Evolutionary conservation across 2,797 vertebrate species (phyloP).

Genomic region (Ibycter americanus): DNA sequence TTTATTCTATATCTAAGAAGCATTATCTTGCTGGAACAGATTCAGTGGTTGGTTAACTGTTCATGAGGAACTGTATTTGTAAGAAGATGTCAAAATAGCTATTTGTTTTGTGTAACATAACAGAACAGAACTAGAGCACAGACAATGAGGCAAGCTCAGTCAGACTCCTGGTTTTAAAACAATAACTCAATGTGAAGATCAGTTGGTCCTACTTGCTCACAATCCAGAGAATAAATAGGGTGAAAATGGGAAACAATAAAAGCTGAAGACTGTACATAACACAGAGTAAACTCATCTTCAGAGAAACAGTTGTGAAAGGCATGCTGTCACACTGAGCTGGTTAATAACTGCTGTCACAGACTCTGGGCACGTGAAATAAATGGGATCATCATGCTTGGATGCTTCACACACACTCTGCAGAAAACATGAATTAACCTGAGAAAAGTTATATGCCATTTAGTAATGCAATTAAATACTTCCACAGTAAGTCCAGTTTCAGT

Average conservation of each 20-base stretch:
- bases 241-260: not conserved
- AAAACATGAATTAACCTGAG: not conserved
- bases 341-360: not conserved
- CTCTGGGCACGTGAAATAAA: not conserved
- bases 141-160: not conserved
- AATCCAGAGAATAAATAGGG: not conserved
- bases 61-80: not conserved
- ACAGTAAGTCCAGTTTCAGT: not conserved
- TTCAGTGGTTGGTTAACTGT: not conserved
- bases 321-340: not conserved
- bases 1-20: not conserved
- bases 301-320: not conserved
- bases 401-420: not conserved
- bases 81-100: not conserved
- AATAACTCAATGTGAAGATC: not conserved
- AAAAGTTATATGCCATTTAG: not conserved
- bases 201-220: not conserved
- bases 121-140: not conserved
- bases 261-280: not conserved
- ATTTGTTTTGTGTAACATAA: not conserved
- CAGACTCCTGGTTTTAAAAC: not conserved
- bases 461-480: not conserved
- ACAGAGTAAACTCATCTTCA: not conserved
- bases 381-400: not conserved
- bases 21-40: not conserved